phyloP scores from a whole-genome alignment of 2,113 vertebrate genomes.

The Plectropomus leopardus region DNA sequence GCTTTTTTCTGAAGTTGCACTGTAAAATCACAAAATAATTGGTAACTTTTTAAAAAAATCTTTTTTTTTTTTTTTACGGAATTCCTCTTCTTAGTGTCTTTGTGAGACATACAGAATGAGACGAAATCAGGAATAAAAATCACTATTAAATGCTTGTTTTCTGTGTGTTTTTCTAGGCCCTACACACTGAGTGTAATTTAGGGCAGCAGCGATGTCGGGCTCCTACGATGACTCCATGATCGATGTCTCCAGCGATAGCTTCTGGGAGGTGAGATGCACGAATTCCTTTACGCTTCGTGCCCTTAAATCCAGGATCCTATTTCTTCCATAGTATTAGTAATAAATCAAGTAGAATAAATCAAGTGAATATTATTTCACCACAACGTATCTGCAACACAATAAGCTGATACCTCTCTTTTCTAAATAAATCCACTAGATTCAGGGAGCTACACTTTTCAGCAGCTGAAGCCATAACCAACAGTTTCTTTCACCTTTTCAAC shows the following conservation, averaged over 20 bases:
- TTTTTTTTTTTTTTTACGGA: no score
- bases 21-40: no score
- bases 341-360: neutral
- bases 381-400: neutral
- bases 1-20: no score
- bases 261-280: conserved; percentile 93
- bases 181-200: conserved; percentile 60
- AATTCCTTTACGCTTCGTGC: neutral
- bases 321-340: neutral
- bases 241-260: conserved; percentile 97
- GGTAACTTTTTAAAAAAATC: no score
- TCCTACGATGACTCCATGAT: conserved; percentile 91
- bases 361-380: neutral
- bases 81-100: no score
- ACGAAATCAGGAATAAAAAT: no score
- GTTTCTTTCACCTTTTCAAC: neutral
- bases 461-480: neutral
- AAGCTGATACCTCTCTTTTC: neutral
- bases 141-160: no score
- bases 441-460: neutral
- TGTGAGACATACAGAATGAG: no score
- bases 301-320: neutral
- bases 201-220: conserved; percentile 90
- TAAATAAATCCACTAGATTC: neutral
- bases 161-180: conserved; percentile 41